Base-by-base conservation (phyloP, 2,888 invertebrate species). In the Zaprionus lineosus region DNA sequence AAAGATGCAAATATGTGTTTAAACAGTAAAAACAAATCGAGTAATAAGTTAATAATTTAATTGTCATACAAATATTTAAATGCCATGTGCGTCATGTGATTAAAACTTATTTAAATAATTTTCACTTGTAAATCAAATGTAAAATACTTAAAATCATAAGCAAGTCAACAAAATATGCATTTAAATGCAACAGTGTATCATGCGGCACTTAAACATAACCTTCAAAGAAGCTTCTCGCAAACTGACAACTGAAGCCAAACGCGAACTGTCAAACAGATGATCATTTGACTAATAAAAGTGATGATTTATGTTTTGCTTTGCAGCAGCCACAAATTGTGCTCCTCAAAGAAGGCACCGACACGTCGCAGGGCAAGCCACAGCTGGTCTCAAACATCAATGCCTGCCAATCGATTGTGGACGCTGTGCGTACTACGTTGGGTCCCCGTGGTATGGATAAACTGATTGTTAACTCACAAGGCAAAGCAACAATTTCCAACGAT, bases 391-490 rank as follows among this genome's bases (percentile, higher is more conserved):
- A 99, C 90, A 98, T 99, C 90, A 98, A 96, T 93, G 98, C 98
- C 14, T 99, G 98, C 89, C 97, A 97, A 90, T 92, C 94, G 5
- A 95, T 99, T 21, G 97, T 97, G 1, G 99, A 99, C 92, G 96
- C 98, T 28, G 97, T 93, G 0, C 94, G 98, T 56, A 99, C 99
- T 0, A 99, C 99, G 0, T 92, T 99, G 31, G 99, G 99, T 34
- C 99, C 99, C 3, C 93, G 99, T 18, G 99, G 99, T 68, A 98
- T 99, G 98, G 99, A 99, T 91, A 99, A 99, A 90, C 92, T 99
- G 44, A 97, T 99, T 60, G 98, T 99, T 0, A 96, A 97, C 87
- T 92, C 93, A 63, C 92, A 92, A 71, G 97, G 98, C 55, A 97
- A 96, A 88, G 95, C 98, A 0, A 98, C 98, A 1, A 99, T 99